Base-by-base conservation (phyloP, 92 coral and sea anemone genomes). In the Pocillopora meandrina region DNA sequence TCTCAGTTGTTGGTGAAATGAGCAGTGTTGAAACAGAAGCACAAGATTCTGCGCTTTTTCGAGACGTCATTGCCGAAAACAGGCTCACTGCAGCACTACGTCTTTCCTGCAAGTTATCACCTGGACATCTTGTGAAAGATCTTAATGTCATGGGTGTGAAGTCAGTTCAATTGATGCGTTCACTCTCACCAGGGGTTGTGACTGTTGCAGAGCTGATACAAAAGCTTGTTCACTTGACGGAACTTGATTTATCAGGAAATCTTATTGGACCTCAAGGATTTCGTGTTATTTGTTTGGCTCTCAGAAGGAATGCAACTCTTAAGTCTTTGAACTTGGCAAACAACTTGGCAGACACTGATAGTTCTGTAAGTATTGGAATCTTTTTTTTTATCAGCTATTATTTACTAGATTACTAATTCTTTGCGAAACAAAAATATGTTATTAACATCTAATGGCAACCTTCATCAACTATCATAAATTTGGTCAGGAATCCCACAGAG, bases 241-340 rank as follows among this genome's bases (percentile, higher is more conserved):
- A 84, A 65, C 91, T 91, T 33, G 91, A 91, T 65, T 58, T 91
- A 34, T 87, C 93, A 9, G 87, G 84, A 61, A 91, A 91, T 72
- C 89, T 77, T 31, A 82, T 91, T 65, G 93, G 93, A 10, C 93
- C 93, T 59, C 93, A 91, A 31, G 91, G 91, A 14, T 91, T 91
- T 64, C 86, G 93, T 47, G 92, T 91, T 79, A 76, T 91, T 31
- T 86, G 90, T 73, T 75, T 91, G 82, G 92, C 87, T 13, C 76
- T 91, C 82, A 80, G 87, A 31, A 68, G 66, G 20, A 91, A 91
- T 87, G 65, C 23, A 3, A 88, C 86, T 2, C 56, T 91, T 36
- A 88, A 61, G 62, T 56, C 79, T 1, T 70, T 91, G 61, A 91
- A 91, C 71, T 78, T 91, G 81, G 89, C 94, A 17, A 91, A 88